A percentile compares a stretch with the other conserved stretches of the same genome.
Conservation (phyloP, 2,113 vertebrate species). For the Orientallactaga bullata region DNA sequence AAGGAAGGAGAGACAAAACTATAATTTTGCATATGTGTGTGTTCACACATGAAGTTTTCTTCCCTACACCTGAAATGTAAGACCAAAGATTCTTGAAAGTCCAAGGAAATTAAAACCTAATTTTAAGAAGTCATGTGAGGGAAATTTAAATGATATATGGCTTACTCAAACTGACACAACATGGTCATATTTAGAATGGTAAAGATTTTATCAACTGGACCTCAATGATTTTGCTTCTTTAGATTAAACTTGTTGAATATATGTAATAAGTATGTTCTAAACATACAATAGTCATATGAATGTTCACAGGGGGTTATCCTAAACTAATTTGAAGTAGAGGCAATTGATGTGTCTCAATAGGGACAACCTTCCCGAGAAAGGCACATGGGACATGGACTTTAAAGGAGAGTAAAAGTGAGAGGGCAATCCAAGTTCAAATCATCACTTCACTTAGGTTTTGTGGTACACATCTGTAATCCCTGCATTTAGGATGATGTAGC, state of each 20-base stretch:
- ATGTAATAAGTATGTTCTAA: neutral
- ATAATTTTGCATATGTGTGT: neutral
- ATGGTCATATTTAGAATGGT: neutral
- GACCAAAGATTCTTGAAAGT: neutral
- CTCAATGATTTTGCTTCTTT: neutral
- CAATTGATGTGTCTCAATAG: neutral
- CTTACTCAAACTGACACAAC: neutral
- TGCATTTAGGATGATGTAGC: too few species aligned
- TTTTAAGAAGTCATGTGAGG: neutral
- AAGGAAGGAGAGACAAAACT: slow-evolving; percentile 77
- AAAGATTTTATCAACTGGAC: neutral
- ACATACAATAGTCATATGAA: neutral
- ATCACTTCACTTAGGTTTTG: neutral
- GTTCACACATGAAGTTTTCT: slow-evolving; percentile 2
- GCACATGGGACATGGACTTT: neutral
- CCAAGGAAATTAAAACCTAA: slow-evolving; percentile 5
- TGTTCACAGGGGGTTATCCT: neutral
- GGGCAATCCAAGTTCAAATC: neutral
- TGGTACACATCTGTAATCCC: neutral
- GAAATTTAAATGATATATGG: neutral
- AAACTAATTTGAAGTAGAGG: slow-evolving; percentile 4
- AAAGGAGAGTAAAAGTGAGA: neutral
- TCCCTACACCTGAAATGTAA: slow-evolving; percentile 20
- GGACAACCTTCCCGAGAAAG: neutral
- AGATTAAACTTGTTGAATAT: neutral